Evolutionary conservation across 2,797 vertebrate genomes (phyloP), one percentile per base, ranked within the genome.

Genomic region (Alosa sapidissima): DNA sequence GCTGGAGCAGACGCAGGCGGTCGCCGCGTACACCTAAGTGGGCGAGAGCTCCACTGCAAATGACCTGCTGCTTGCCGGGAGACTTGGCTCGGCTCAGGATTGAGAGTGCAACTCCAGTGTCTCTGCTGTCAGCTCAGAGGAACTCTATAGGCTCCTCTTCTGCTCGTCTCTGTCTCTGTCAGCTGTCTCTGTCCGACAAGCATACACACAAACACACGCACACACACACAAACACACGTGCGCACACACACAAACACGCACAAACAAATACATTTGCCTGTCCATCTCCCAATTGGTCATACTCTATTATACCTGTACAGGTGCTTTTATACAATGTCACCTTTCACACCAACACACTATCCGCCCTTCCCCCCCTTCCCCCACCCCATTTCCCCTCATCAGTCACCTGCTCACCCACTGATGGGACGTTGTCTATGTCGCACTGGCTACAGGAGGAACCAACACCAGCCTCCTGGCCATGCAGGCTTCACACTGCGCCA

Each of bases 261-360:
- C 75, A 81, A 83, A 49, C 49, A 68, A 13, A 60, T 47, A 75
- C 33, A 48, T 68, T 68, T 13, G 24, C 65, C 60, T 62, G 14
- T 41, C 13, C 68, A 72, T 72, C 21, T 72, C 65, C 24, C 62
- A 2, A 10, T 65, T 9, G n/a, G 24, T 65, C 24, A 3, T 52
- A 14, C 51, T 14, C 1, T 13, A 11, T 21, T 55, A 19, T 19
- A 55, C 16, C 16, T 55, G 16, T 16, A 55, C 54, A 21, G 16
- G 16, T 55, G 54, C 54, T 55, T 55, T 54, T 16, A 54, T 52
- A 16, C 52, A 16, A 54, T 54, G 21, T 55, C 54, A 55, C 16
- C 16, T 55, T 55, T 55, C 68, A 41, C 62, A 24, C 10, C 68
- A 65, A 21, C 60, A 72, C 6, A 3, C 88, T 81, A 85, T 81